Evolutionary conservation across 2,113 vertebrate genomes (phyloP).

Genomic region (Tachycineta bicolor): DNA sequence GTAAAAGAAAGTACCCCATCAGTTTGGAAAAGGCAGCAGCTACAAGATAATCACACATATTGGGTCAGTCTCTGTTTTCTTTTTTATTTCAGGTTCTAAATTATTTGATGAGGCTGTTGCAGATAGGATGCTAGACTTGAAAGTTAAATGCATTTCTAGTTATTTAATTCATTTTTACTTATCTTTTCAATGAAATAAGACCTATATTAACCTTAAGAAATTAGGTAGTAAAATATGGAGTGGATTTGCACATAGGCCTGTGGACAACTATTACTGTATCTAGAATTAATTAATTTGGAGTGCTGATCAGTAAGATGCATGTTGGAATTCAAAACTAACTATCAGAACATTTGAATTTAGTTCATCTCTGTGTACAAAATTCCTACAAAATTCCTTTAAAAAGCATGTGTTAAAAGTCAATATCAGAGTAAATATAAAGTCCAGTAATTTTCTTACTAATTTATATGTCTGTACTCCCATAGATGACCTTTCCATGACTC

Average conservation of each 20-base stretch:
- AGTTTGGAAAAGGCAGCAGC: background rate
- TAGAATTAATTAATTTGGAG: background rate
- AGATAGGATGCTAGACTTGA: background rate
- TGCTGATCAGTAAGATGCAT: background rate
- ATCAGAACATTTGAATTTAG: background rate
- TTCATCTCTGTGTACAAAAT: background rate
- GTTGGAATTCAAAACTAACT: background rate
- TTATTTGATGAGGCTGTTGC: background rate
- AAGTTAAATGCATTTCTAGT: background rate
- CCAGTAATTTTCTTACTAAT: background rate
- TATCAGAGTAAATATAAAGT: background rate
- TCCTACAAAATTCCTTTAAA: background rate
- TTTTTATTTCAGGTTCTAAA: background rate
- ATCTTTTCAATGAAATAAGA: background rate
- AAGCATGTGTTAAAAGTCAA: background rate
- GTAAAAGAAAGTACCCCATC: background rate
- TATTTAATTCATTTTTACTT: conserved; percentile 6
- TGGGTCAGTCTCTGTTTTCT: background rate
- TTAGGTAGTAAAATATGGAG: background rate
- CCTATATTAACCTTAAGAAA: background rate
- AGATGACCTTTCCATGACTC: background rate
- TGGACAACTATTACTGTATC: background rate
- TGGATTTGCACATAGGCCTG: background rate
- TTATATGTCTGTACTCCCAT: background rate
- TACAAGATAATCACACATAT: background rate